phyloP scores from a whole-genome alignment of 1,140 invertebrate genomes.

The Listronotus bonariensis region DNA sequence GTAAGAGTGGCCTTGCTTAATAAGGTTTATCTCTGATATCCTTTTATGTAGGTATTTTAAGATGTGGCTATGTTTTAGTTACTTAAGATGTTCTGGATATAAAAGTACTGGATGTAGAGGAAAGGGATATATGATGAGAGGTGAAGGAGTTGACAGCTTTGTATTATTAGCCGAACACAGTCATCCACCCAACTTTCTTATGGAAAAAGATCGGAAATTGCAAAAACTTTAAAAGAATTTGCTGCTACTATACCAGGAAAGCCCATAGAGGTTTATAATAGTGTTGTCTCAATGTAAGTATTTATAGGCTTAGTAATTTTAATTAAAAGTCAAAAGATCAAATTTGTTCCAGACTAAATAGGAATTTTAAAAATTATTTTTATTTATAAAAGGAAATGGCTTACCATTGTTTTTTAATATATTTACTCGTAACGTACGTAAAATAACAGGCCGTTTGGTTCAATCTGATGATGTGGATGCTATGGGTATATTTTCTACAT shows the following conservation, averaged over 20 bases:
- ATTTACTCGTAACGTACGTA: too few species aligned
- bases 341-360: too few species aligned
- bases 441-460: too few species aligned
- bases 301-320: not conserved
- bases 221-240: slow-evolving; percentile 36
- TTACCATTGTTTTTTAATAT: too few species aligned
- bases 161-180: slow-evolving; percentile 27
- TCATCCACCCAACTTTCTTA: slow-evolving; percentile 35
- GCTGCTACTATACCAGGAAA: slow-evolving; percentile 37
- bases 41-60: not conserved
- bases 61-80: slow-evolving; percentile 23
- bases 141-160: slow-evolving; percentile 24
- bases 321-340: too few species aligned
- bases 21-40: too few species aligned
- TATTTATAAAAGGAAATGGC: too few species aligned
- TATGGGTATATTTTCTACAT: too few species aligned
- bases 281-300: slow-evolving; percentile 39
- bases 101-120: slow-evolving; percentile 29
- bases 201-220: slow-evolving; percentile 37
- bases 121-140: slow-evolving; percentile 28
- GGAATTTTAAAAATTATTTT: too few species aligned
- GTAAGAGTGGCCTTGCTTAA: too few species aligned
- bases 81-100: slow-evolving; percentile 27
- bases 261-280: slow-evolving; percentile 37
- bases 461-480: too few species aligned